Evolutionary conservation across 2,888 invertebrate genomes (phyloP), one percentile per base, ranked within the genome.

Genomic region (Harpalus rubripes): DNA sequence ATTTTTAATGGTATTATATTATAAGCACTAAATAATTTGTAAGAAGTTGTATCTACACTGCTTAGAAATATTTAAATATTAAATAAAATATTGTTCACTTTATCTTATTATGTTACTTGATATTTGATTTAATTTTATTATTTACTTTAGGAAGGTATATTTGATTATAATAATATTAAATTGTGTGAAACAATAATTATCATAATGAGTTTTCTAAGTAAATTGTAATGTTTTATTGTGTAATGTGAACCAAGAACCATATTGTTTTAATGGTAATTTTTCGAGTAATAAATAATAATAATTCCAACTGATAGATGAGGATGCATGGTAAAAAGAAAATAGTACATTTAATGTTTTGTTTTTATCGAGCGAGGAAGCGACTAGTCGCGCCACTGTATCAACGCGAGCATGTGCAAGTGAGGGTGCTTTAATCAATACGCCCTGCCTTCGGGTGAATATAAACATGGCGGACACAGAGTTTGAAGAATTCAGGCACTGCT

Each of bases 381-480:
- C 61, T 41, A 15, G 74, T 61, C 18, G 59, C 61, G 76, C 83
- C 72, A 74, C 72, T 78, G 59, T 68, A 68, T 68, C 15, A 78
- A 32, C 56, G 56, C 26, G 59, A 32, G 15, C 15, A 12, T n/a
- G 44, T 22, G 81, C 76, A 84, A 56, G 59, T 74, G 74, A 84
- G 52, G 52, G 79, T 82, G 83, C 58, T 18, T 76, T 68, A 85
- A 82, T 80, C 86, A 81, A 86, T 85, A 84, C 85, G 81, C 85
- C 72, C 84, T 84, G 85, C 85, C 39, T 80, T 58, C 41, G 85
- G 85, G 80, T 81, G 80, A 78, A 83, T 90, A 92, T 90, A 93
- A 93, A 93, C 92, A 98, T 98, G 97, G 97, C 97, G 89, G 98
- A 98, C 93, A 95, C 95, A 91, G 97, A 98, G 92, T 98, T 96